These are phyloP conservation scores for Clamator glandarius DNA, from an alignment of 2,797 vertebrate species.

Conservation along the genomic window DNA sequence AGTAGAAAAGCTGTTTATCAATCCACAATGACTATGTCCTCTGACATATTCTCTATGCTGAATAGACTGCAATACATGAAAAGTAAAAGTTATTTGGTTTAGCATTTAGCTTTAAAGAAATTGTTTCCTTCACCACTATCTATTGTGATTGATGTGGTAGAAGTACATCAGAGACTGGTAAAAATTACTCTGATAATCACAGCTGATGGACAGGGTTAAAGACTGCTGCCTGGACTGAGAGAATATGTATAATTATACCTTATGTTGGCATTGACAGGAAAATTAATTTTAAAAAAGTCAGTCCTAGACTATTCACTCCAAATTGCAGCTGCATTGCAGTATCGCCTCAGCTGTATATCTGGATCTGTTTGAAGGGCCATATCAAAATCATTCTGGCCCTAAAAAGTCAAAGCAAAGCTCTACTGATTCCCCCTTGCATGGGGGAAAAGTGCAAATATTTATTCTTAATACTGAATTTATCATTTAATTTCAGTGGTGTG, in stretches of 20 bases:
- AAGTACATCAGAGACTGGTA: background rate
- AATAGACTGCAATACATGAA: background rate
- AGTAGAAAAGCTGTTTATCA: background rate
- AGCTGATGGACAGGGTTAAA: background rate
- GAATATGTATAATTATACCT: background rate
- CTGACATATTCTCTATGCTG: rapidly evolving
- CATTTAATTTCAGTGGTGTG: background rate
- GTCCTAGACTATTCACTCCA: background rate
- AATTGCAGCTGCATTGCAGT: background rate
- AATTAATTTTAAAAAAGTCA: background rate
- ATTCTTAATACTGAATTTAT: background rate
- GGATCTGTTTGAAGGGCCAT: background rate
- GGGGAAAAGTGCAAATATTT: background rate
- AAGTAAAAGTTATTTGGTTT: background rate
- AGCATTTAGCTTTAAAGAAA: background rate
- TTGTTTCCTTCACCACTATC: background rate
- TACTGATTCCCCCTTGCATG: background rate
- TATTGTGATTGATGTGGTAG: background rate
- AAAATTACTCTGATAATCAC: background rate
- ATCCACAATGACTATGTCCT: background rate
- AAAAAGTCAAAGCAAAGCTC: background rate
- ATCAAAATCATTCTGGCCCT: background rate
- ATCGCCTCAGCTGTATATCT: background rate
- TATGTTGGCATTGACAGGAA: background rate
- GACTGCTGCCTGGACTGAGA: background rate